Evolutionary conservation across 1,140 invertebrate genomes (phyloP).

Genomic region (Drosophila tropicalis): DNA sequence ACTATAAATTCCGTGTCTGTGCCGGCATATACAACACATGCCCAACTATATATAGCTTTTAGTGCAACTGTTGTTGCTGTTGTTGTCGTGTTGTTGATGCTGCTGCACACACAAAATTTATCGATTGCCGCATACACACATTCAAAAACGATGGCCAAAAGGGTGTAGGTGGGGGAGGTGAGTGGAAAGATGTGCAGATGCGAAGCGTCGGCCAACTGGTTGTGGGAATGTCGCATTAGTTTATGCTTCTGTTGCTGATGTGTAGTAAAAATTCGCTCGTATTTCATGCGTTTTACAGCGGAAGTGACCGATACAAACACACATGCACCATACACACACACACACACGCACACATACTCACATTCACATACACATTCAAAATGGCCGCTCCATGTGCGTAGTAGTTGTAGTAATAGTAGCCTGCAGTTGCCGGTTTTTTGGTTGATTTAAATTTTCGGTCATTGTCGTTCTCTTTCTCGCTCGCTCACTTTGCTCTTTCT

Average conservation of each 20-base stretch:
- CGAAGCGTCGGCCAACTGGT: neutral
- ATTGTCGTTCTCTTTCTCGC: constrained; percentile 14
- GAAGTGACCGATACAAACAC: constrained; percentile 63
- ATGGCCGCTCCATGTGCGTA: constrained; percentile 56
- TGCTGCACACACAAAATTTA: constrained; percentile 64
- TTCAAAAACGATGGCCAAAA: constrained; percentile 8
- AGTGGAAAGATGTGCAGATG: neutral
- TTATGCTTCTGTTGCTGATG: constrained; percentile 64
- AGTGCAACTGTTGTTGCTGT: constrained; percentile 32
- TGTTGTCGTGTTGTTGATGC: constrained; percentile 36
- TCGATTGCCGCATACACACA: constrained; percentile 71
- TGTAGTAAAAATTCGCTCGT: constrained; percentile 77
- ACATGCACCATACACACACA: constrained; percentile 17
- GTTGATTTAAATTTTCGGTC: constrained; percentile 76
- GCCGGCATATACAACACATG: constrained; percentile 56
- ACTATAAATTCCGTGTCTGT: constrained; percentile 75
- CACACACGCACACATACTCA: constrained; percentile 16
- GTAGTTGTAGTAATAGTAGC: constrained; percentile 59
- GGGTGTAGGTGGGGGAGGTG: neutral
- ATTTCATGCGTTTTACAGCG: constrained; percentile 72
- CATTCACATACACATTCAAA: constrained; percentile 28
- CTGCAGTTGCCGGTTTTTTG: constrained; percentile 64
- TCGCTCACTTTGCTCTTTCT: neutral
- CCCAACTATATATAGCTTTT: constrained; percentile 47
- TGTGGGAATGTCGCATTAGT: constrained; percentile 39